Percentiles rank a stretch among this genome's conserved stretches.
These are phyloP conservation scores for Tinamus major DNA, from an alignment of 2,797 vertebrate species.

Conservation along the genomic window DNA sequence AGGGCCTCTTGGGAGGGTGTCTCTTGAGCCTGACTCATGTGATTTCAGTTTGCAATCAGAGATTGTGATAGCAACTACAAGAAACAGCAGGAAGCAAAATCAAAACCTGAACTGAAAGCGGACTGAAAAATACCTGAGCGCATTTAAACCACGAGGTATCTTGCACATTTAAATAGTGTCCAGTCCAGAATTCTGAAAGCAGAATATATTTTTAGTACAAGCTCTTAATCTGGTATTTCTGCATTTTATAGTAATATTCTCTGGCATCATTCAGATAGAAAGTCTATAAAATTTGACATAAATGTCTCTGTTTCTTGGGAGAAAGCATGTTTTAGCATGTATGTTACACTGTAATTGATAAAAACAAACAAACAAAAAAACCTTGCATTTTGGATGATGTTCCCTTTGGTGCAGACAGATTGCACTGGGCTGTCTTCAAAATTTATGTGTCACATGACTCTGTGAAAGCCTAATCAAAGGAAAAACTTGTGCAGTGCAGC, in stretches of 20 bases:
- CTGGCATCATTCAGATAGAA: background rate
- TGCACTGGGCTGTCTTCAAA: background rate
- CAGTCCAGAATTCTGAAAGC: background rate
- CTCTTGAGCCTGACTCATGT: background rate
- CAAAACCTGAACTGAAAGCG: background rate
- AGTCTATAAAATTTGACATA: background rate
- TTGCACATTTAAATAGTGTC: background rate
- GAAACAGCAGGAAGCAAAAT: background rate
- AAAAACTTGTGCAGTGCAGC: background rate
- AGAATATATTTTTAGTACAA: background rate
- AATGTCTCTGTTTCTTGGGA: background rate
- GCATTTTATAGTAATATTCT: background rate
- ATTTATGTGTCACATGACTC: background rate
- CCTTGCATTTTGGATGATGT: background rate
- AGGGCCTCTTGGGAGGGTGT: background rate
- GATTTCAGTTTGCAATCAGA: background rate
- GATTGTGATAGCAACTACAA: background rate
- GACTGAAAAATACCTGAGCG: background rate
- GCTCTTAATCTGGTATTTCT: background rate
- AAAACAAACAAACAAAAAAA: background rate
- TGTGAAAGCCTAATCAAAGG: background rate
- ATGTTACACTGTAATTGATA: background rate
- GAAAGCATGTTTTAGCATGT: background rate
- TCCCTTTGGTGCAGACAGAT: background rate
- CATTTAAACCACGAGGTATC: background rate